Base-by-base conservation (phyloP, 1,140 invertebrate species). In the Leucophenga varia region DNA sequence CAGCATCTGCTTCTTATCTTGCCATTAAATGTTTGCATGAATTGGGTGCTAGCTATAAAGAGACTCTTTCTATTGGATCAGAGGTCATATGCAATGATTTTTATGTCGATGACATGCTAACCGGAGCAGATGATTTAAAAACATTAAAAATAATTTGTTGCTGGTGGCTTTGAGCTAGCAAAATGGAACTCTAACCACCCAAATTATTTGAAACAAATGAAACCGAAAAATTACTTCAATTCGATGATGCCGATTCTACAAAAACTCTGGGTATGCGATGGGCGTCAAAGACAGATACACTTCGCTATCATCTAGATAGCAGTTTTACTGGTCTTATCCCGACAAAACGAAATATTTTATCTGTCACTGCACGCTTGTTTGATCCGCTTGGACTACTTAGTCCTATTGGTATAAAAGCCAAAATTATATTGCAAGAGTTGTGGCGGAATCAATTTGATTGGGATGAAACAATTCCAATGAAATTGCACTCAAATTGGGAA, bases 381-480 rank as follows among this genome's bases (percentile, higher is more conserved):
- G 64, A 69, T 52, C 63, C 67, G 8, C 37, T 64, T 7, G 76
- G 74, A 16, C 64, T 69, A 50, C 41, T 74, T 10, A 48, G 61
- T 13, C 76, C 76, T 6, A 38, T 72, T 19, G 50, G 63, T 7
- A 57, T 76, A 10, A 43, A 16, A 8, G 60, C 60, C 1, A 77
- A 78, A 55, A 57, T 76, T 9, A 57, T 76, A 6, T 61, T 77
- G 16, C 74, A 77, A 54, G 60, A 69, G 42, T 12, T 77, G 3
- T 73, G 74, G 72, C 48, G 43, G 43, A 12, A 21, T 48, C 50
- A 61, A 30, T 37, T 65, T 18, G 59, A 55, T 54, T n/a, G 74
- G 73, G 73, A 76, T 52, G 50, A 56, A 14, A 8, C 31, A 14
- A 22, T 61, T 19, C 30, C 52, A 13, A 20, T 19, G 18, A 38